phyloP scores from a whole-genome alignment of 2,113 vertebrate species.

The Ranitomeya variabilis region DNA sequence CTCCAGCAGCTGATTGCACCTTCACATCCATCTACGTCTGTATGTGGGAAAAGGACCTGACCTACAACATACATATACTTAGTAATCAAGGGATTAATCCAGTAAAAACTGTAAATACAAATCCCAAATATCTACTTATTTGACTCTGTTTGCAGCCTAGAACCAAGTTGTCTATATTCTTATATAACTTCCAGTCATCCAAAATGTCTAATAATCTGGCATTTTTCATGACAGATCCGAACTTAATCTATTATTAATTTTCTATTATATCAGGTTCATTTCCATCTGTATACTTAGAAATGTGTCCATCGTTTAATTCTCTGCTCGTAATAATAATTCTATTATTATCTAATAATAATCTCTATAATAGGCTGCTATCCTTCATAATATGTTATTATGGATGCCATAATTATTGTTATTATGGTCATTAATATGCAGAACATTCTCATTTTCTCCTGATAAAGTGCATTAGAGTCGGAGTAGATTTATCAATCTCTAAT shows the following conservation, averaged over 20 bases:
- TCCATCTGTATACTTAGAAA: not conserved
- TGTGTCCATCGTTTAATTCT: too few relatives aligned
- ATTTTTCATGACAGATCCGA: too few relatives aligned
- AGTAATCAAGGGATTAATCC: too few relatives aligned
- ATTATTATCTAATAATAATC: not conserved
- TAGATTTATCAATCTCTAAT: not conserved
- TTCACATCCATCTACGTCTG: too few relatives aligned
- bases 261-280: not conserved
- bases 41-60: too few relatives aligned
- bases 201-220: not conserved
- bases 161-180: too few relatives aligned
- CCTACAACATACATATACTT: too few relatives aligned
- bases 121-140: too few relatives aligned
- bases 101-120: too few relatives aligned
- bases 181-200: not conserved
- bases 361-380: not conserved
- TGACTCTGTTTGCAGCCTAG: too few relatives aligned
- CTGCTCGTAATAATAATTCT: not conserved
- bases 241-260: not conserved
- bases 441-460: not conserved
- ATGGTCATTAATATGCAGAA: constrained; percentile 23
- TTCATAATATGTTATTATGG: constrained; percentile 8
- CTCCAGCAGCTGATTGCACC: too few relatives aligned
- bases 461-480: not conserved
- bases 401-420: constrained; percentile 4